Conservation (phyloP, 2,888 invertebrate species). For the Phytoseiulus persimilis region DNA sequence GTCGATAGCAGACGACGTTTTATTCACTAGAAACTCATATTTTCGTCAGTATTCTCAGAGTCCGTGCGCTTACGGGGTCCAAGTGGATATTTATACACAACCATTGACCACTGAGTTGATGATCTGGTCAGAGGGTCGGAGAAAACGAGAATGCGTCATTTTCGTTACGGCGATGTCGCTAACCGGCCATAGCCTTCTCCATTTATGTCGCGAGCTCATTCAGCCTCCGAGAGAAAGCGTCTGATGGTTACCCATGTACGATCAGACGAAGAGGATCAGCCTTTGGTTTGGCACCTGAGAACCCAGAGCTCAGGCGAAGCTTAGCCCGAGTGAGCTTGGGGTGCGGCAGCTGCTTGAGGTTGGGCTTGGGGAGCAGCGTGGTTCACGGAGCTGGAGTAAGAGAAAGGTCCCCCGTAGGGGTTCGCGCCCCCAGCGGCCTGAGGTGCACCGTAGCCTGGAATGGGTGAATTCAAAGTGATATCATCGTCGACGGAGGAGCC, state of each 20-base stretch:
- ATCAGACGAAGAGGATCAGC: not conserved
- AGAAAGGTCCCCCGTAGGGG: slow-evolving; percentile 32
- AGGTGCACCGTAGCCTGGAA: not conserved
- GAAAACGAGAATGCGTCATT: no score
- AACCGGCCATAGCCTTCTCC: not conserved
- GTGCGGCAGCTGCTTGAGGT: slow-evolving; percentile 14
- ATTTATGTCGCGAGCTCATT: not conserved
- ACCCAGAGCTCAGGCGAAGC: not conserved
- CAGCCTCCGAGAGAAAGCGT: not conserved
- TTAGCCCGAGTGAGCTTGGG: not conserved
- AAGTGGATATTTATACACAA: no score
- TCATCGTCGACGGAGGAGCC: not conserved
- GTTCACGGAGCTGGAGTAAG: slow-evolving; percentile 16
- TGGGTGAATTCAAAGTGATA: not conserved
- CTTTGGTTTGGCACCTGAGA: not conserved
- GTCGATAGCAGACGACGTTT: no score
- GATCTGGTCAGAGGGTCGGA: no score
- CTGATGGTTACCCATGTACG: not conserved
- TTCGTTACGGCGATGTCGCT: no score
- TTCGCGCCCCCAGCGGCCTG: not conserved
- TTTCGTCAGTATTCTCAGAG: no score
- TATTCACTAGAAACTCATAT: no score
- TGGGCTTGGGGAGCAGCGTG: slow-evolving; percentile 22
- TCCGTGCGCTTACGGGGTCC: no score
- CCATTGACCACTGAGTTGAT: no score